Base-by-base conservation (phyloP, 2,888 invertebrate species). In the Altica lythri region DNA sequence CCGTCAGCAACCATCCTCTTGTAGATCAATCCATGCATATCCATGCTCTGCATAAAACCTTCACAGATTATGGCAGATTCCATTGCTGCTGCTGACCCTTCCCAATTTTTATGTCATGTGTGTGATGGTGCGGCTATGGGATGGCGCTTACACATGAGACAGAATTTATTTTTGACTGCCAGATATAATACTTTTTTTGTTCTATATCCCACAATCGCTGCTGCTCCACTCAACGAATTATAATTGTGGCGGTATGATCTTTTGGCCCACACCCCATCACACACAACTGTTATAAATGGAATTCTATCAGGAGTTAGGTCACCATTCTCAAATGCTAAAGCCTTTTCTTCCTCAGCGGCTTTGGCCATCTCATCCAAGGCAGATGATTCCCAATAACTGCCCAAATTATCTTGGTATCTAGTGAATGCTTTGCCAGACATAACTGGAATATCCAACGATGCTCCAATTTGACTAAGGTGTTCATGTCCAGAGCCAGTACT, bases 1-100 rank as follows among this genome's bases (percentile, higher is more conserved):
- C 54, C 57, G 17, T 59, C 56, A 9, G 50, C 53, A 22, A 58
- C 35, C 19, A 60, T n/a, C n/a, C n/a, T 25, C 45, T 44, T 45
- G 19, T 57, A 61, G 32, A 50, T 61, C 25, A 57, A 16, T 8
- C 48, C 48, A 40, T 61, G 40, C 35, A 35, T 56, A 13, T 32
- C 54, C 25, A 54, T 14, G 22, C 53, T 54, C n/a, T 12, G 14
- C 35, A 37, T 50, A 43, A 61, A 61, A n/a, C 61, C 60, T 32
- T 56, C 58, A 18, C 25, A 10, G 14, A 59, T 50, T 10, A 59
- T n/a, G n/a, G n/a, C n/a, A n/a, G n/a, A n/a, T n/a, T n/a, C n/a
- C n/a, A n/a, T n/a, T n/a, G n/a, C n/a, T n/a, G n/a, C n/a, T n/a
- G n/a, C n/a, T n/a, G n/a, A n/a, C n/a, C n/a, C n/a, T n/a, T n/a